Percentiles rank a stretch among this genome's conserved stretches.
Evolutionary conservation across 2,113 vertebrate species (phyloP).

Genomic region (Emydura subglobosa): DNA sequence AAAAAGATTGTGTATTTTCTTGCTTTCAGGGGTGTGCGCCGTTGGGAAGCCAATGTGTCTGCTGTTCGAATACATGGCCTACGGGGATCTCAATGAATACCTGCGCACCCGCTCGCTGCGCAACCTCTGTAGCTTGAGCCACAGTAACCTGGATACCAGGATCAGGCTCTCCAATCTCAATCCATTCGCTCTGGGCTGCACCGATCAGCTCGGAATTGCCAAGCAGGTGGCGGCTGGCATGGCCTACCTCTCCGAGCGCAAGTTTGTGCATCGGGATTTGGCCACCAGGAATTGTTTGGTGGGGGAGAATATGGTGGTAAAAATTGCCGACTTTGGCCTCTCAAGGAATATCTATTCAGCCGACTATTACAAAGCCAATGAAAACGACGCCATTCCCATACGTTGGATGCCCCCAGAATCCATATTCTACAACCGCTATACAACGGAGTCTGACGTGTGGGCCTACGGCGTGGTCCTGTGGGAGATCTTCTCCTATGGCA

Average conservation of each 20-base stretch:
- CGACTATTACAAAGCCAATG: conserved; percentile 97
- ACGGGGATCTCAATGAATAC: conserved; percentile 95
- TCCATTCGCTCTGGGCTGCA: conserved; percentile 79
- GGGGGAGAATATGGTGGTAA: conserved; percentile 93
- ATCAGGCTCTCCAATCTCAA: conserved; percentile 77
- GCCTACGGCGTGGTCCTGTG: conserved; percentile 96
- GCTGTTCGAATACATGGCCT: conserved; percentile 98
- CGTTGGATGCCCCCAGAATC: conserved; percentile 99
- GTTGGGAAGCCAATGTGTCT: conserved; percentile 98
- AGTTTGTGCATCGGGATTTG: conserved; percentile 96
- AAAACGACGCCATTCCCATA: conserved; percentile 97
- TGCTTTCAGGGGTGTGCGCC: conserved; percentile 90
- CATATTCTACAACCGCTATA: conserved; percentile 99
- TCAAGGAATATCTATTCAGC: conserved; percentile 97
- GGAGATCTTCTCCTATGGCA: conserved; percentile 97
- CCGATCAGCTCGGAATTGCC: conserved; percentile 91
- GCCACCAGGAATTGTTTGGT: conserved; percentile 98
- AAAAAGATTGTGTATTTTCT: background rate
- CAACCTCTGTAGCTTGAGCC: conserved; percentile 82
- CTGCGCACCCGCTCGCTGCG: conserved; percentile 87
- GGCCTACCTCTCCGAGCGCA: conserved; percentile 96
- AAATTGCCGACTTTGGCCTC: conserved; percentile 97
- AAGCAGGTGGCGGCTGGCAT: conserved; percentile 95
- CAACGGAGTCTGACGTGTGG: conserved; percentile 97
- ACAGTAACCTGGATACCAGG: conserved; percentile 73